Evolutionary conservation across 1,140 invertebrate species (phyloP).

Genomic region (Asobara japonica): DNA sequence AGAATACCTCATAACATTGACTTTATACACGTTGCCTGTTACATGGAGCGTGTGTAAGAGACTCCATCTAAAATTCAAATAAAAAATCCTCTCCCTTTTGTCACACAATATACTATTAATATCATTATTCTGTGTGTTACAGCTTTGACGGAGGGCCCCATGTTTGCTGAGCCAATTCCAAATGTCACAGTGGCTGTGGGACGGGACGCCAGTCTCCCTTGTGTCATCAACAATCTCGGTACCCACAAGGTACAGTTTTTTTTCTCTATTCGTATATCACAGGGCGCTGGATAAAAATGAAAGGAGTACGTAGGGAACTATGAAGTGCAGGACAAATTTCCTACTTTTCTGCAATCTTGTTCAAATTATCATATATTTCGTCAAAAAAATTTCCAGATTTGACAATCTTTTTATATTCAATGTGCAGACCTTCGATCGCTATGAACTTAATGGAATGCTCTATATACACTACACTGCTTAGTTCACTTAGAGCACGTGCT

Average conservation of each 20-base stretch:
- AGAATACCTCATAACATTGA: too few relatives aligned
- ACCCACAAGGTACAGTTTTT: constrained; percentile 78
- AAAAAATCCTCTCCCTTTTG: not conserved
- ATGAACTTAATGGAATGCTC: too few relatives aligned
- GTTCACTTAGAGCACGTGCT: too few relatives aligned
- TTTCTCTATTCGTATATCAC: not conserved
- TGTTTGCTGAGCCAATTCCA: constrained; percentile 86
- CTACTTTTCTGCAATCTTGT: too few relatives aligned
- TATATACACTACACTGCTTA: too few relatives aligned
- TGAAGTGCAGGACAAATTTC: too few relatives aligned
- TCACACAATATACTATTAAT: constrained; percentile 4
- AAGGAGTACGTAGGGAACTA: too few relatives aligned
- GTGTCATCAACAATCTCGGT: constrained; percentile 88
- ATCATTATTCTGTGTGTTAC: constrained; percentile 52
- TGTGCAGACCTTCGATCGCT: too few relatives aligned
- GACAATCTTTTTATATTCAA: too few relatives aligned
- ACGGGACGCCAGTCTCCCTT: constrained; percentile 86
- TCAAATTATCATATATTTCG: too few relatives aligned
- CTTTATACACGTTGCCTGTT: too few relatives aligned
- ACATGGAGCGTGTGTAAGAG: not conserved
- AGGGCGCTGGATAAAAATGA: not conserved
- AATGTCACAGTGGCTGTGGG: constrained; percentile 89
- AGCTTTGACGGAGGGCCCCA: constrained; percentile 84
- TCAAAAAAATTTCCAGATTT: too few relatives aligned
- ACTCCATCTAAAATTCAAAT: not conserved